Evolutionary conservation across 2,888 invertebrate species (phyloP).

Genomic region (Mongoloraphidia duomilia): DNA sequence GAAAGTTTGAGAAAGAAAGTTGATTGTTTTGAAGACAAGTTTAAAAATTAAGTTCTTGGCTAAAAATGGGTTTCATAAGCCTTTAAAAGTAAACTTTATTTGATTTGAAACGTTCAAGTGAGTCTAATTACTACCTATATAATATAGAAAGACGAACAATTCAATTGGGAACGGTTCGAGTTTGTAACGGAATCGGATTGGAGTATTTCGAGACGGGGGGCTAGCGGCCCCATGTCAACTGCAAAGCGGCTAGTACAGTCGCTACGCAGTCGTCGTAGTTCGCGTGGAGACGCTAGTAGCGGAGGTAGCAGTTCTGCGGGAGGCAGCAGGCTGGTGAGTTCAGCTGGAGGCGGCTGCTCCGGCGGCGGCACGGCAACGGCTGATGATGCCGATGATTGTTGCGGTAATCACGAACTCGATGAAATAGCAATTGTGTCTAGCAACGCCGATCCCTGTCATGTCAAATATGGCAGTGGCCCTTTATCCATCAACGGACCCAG

Average conservation of each 20-base stretch:
- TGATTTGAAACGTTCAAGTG: too few species aligned
- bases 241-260: constrained; percentile 47
- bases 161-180: too few species aligned
- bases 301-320: constrained; percentile 30
- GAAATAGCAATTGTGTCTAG: constrained; percentile 52
- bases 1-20: too few species aligned
- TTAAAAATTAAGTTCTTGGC: too few species aligned
- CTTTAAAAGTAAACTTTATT: too few species aligned
- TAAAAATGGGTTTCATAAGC: too few species aligned
- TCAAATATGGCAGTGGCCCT: constrained; percentile 42
- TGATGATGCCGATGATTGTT: not conserved
- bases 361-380: constrained; percentile 20
- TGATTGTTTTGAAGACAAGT: too few species aligned
- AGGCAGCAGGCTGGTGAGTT: constrained; percentile 31
- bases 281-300: constrained; percentile 32
- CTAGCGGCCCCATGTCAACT: constrained; percentile 34
- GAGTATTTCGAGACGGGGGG: not conserved
- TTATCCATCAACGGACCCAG: constrained; percentile 42
- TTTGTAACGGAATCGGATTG: too few species aligned
- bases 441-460: constrained; percentile 36
- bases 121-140: too few species aligned
- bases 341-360: constrained; percentile 17
- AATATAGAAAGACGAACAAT: too few species aligned
- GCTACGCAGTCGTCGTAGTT: constrained; percentile 43
- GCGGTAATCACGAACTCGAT: constrained; percentile 38